Base-by-base conservation (phyloP, 2,888 invertebrate species). In the Andrena dorsata region DNA sequence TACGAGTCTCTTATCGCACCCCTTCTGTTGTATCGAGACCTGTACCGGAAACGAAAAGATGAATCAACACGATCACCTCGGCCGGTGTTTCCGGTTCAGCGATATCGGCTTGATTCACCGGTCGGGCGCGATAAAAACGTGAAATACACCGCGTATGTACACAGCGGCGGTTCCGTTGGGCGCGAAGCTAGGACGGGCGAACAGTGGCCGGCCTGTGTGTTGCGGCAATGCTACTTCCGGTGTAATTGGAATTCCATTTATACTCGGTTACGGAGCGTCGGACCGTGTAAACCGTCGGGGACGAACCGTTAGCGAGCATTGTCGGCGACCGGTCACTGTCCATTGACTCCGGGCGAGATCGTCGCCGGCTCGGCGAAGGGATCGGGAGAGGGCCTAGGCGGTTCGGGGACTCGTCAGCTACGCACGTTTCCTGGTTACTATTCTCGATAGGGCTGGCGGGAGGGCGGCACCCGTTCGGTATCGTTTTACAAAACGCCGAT, bases 151-250 rank as follows among this genome's bases (percentile, higher is more conserved):
- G 56, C 56, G 23, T 23, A 8, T 23, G 56, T 26, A 13, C 56
- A 13, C 13, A 56, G 20, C 10, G 56, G 10, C 23, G 26, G 23
- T 56, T 26, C 10, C 23, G 23, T 56, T 56, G 23, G 26, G 1
- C 8, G 26, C 56, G 26, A 56, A 60, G 49, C 61, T 49, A 10
- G 49, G 23, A 16, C 56, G 41, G 64, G 32, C 47, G 69, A 41
- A 61, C 53, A 74, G 83, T 81, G 56, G 66, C 68, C 58, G 73
- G 41, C 7, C 70, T 74, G 56, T 74, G 56, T 70, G 80, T 76
- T 76, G 74, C 76, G 63, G 56, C 84, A 41, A 76, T 66, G 66
- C 71, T 69, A 71, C 79, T 87, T 87, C 87, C 87, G 82, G 84
- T 75, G 51, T 77, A 61, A 88, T 86, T 72, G 51, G 41, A 78